A percentile compares a stretch with the other conserved stretches of the same genome.
These are phyloP conservation scores for Sus scrofa DNA, from an alignment of 2,113 vertebrate species.

Conservation along the genomic window DNA sequence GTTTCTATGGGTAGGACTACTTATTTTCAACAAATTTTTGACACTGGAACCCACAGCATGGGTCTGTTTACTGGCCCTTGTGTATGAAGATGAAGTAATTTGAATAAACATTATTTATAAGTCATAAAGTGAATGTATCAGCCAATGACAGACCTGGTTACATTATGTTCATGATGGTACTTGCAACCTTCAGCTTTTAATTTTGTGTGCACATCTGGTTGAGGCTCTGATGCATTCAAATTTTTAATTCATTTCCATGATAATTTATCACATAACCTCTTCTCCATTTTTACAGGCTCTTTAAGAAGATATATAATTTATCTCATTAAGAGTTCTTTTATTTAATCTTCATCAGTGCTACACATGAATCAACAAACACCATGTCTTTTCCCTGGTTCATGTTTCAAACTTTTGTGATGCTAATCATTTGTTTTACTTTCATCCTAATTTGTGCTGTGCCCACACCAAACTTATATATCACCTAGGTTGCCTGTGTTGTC, in stretches of 20 bases:
- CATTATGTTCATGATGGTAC: constrained; percentile 43
- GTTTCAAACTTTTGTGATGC: background rate
- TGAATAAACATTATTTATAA: constrained; percentile 78
- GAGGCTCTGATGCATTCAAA: background rate
- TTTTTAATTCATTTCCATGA: constrained; percentile 34
- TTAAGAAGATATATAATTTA: background rate
- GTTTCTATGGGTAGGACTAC: background rate
- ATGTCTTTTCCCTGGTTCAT: background rate
- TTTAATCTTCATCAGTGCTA: background rate
- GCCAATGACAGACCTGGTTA: constrained; percentile 48
- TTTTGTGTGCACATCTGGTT: background rate
- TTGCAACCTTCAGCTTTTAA: constrained; percentile 64
- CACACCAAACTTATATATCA: background rate
- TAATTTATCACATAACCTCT: background rate
- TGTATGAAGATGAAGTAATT: constrained; percentile 54
- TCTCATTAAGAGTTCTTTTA: background rate
- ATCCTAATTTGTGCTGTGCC: background rate
- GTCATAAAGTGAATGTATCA: constrained; percentile 53
- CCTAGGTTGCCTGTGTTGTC: background rate
- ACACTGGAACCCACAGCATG: constrained; percentile 58
- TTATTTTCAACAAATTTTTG: constrained; percentile 70
- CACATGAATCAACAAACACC: background rate
- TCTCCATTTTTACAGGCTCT: constrained; percentile 28
- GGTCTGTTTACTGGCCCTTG: constrained; percentile 66
- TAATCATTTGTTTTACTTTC: background rate